Base-by-base conservation (phyloP, 2,113 vertebrate species). In the Tenrec ecaudatus region DNA sequence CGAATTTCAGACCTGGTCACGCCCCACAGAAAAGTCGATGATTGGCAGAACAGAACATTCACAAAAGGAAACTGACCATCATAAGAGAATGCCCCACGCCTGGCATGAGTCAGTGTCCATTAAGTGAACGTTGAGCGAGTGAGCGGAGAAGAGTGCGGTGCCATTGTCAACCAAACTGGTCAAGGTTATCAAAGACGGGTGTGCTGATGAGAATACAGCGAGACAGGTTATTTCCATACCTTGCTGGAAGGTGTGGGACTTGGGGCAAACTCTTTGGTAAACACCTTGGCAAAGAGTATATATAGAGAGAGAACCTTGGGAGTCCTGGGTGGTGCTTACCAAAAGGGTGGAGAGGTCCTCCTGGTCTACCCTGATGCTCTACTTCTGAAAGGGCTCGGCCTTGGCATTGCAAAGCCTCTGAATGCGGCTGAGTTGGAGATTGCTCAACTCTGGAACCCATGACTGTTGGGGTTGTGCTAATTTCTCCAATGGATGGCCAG, bases 221-320 rank as follows among this genome's bases (percentile, higher is more conserved):
- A 76, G 29, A 53, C 14, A 23, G 19, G 31, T 8, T 64, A 68
- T 73, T 57, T 80, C 80, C 17, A 31, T 5, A 38, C 17, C 15
- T 23, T 68, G 53, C 29, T 77, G 73, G 31, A 62, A 86, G 19
- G 82, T 83, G 14, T 17, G 20, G 33, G 31, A 47, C 58, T 69
- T 82, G 33, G 60, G 57, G 17, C 1, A 86, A 71, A 33, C 27
- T 64, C 87, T 92, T 57, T 57, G 57, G 17, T 0, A 86, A 71
- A 33, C 27, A 58, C 87, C 91, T 57, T 57, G 91, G 81, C 76
- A 77, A 95, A 83, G 79, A 64, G 33, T 75, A 77, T 66, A 15
- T 4, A 0, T 31, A 64, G 53, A 43, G 69, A 40, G 40, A 89
- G 38, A 73, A 94, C 31, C 69, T 94, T 76, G 15, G 68, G n/a